Percentiles rank a stretch among this genome's conserved stretches.
Evolutionary conservation across 1,140 invertebrate genomes (phyloP).

Genomic region (Arion vulgaris): DNA sequence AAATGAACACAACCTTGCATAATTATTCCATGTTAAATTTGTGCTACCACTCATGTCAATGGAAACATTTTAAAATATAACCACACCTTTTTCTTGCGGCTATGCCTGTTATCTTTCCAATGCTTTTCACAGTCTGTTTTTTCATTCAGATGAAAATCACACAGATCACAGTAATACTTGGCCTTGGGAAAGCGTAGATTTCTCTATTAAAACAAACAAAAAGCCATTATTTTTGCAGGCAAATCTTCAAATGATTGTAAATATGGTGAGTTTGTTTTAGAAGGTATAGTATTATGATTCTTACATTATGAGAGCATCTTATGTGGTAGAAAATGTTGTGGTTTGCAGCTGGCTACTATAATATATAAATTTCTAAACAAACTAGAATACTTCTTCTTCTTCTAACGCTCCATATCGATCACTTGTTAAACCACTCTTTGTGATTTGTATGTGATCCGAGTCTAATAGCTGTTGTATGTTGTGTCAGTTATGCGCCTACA

Average conservation of each 20-base stretch:
- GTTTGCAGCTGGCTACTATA: background rate
- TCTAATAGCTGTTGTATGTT: no score
- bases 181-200: conserved; percentile 65
- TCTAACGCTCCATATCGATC: no score
- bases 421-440: no score
- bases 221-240: background rate
- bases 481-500: no score
- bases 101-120: conserved; percentile 64
- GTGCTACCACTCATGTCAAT: no score
- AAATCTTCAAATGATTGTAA: background rate
- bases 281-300: background rate
- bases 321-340: background rate
- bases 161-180: conserved; percentile 70
- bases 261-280: no score
- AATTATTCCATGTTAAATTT: no score
- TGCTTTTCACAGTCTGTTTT: conserved; percentile 63
- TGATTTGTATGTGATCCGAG: no score
- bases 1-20: no score
- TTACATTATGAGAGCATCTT: background rate
- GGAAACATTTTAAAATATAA: background rate
- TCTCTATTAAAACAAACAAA: conserved; percentile 57
- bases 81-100: conserved; percentile 63
- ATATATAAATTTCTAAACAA: background rate
- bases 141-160: conserved; percentile 71
- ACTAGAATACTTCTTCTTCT: no score